Evolutionary conservation across 2,797 vertebrate genomes (phyloP).

Genomic region (Carcharodon carcharias): DNA sequence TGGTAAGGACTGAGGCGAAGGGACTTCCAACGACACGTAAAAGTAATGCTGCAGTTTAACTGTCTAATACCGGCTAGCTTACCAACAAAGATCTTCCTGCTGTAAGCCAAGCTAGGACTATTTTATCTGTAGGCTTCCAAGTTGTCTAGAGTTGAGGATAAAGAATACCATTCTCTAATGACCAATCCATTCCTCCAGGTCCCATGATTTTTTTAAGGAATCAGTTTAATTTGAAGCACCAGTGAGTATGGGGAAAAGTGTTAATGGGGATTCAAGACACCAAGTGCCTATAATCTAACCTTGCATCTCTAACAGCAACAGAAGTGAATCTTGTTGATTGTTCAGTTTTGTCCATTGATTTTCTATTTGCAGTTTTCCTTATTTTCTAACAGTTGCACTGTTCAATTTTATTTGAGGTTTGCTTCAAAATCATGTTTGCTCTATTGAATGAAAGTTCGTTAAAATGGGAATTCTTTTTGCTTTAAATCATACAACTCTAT

Average conservation of each 20-base stretch:
- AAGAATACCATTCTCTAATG: not conserved
- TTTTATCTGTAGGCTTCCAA: not conserved
- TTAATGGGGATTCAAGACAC: not conserved
- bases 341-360: not conserved
- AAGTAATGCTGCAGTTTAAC: not conserved
- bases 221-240: not conserved
- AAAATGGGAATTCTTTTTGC: not conserved
- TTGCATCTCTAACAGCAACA: not conserved
- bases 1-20: not conserved
- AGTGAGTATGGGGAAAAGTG: not conserved
- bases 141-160: not conserved
- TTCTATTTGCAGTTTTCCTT: not conserved
- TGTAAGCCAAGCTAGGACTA: not conserved
- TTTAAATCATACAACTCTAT: not conserved
- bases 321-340: not conserved
- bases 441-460: not conserved
- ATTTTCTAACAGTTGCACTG: not conserved
- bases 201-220: not conserved
- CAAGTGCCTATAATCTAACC: not conserved
- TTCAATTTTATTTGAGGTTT: not conserved
- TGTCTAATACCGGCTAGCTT: not conserved
- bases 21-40: not conserved
- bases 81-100: not conserved
- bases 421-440: not conserved
- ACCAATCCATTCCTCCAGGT: not conserved